Evolutionary conservation across 2,888 invertebrate species (phyloP).

Genomic region (Neocrepidodera transversa): DNA sequence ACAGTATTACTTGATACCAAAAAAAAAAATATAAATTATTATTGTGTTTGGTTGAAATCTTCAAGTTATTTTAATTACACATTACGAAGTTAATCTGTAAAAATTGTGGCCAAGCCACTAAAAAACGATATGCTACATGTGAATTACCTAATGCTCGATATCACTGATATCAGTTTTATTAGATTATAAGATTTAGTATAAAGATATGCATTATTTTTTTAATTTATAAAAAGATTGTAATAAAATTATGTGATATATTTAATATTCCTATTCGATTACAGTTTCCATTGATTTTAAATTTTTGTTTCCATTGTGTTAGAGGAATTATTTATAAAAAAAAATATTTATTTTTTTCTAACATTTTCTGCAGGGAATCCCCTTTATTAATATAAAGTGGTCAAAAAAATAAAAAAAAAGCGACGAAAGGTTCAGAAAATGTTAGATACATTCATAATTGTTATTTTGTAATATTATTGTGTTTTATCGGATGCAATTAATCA

Average conservation of each 20-base stretch:
- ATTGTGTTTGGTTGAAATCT: too few species aligned
- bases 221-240: constrained; percentile 36
- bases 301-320: constrained; percentile 8
- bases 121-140: constrained; percentile 21
- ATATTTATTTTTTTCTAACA: too few species aligned
- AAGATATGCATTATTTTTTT: constrained; percentile 31
- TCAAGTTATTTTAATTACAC: too few species aligned
- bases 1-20: too few species aligned
- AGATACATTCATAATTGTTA: too few species aligned
- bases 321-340: constrained; percentile 5
- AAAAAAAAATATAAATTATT: too few species aligned
- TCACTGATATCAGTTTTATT: constrained; percentile 33
- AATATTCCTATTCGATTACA: constrained; percentile 33
- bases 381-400: too few species aligned
- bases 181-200: constrained; percentile 28
- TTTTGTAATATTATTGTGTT: too few species aligned
- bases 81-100: too few species aligned
- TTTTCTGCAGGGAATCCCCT: too few species aligned
- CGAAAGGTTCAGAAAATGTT: too few species aligned
- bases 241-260: constrained; percentile 37
- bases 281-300: constrained; percentile 20
- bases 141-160: constrained; percentile 29
- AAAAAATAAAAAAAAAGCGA: too few species aligned
- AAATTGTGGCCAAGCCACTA: constrained; percentile 26
- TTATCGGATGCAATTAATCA: not conserved